Conservation (phyloP, 2,888 invertebrate species). For the Agrotis segetum region DNA sequence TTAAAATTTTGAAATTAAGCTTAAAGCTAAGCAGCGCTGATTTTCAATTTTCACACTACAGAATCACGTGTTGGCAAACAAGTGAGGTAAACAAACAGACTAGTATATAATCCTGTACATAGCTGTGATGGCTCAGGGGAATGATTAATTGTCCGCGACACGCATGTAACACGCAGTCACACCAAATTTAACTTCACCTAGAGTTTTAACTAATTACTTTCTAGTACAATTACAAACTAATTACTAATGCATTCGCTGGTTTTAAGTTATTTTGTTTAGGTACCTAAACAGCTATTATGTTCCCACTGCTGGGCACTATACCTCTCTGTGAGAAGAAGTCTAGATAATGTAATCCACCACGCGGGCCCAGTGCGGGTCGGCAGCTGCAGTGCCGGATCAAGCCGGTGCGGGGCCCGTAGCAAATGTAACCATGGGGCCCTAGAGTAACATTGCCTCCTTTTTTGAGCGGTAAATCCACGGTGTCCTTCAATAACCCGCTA, state of each 20-base stretch:
- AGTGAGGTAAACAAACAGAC: constrained; percentile 4
- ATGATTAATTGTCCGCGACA: constrained; percentile 23
- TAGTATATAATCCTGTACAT: not conserved
- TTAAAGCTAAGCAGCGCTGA: not conserved
- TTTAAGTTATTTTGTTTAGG: not conserved
- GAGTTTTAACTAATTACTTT: constrained; percentile 1
- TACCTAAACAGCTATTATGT: too few relatives aligned
- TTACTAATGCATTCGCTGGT: not conserved
- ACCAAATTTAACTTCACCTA: constrained; percentile 1
- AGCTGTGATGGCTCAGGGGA: constrained; percentile 14
- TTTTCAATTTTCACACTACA: not conserved
- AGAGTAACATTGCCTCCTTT: too few relatives aligned
- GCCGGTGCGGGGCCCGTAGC: too few relatives aligned
- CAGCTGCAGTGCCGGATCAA: too few relatives aligned
- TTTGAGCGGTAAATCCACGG: too few relatives aligned
- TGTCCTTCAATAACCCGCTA: too few relatives aligned
- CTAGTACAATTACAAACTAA: too few relatives aligned
- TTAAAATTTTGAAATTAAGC: not conserved
- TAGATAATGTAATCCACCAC: too few relatives aligned
- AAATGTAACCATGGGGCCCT: too few relatives aligned
- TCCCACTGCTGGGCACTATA: too few relatives aligned
- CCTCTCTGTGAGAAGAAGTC: too few relatives aligned
- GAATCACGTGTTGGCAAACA: not conserved
- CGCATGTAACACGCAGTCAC: constrained; percentile 4
- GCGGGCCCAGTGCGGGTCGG: too few relatives aligned